A percentile compares a stretch with the other conserved stretches of the same genome.
Evolutionary conservation across 30 jellyfish, hydroid and myxozoan species (phyloP).

Genomic region (Hydractinia echinata): DNA sequence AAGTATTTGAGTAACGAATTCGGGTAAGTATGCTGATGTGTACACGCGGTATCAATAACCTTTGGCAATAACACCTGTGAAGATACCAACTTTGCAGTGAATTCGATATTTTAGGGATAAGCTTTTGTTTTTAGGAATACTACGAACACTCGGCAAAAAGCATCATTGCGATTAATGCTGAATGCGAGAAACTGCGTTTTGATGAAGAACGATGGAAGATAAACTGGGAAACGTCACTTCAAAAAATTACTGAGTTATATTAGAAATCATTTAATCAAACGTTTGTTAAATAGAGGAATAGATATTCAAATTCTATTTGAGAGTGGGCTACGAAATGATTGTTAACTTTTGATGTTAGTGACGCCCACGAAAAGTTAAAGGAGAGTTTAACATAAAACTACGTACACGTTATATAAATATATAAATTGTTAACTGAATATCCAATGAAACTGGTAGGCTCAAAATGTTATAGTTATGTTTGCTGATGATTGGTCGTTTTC

Average conservation of each 20-base stretch:
- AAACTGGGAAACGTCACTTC: conserved; percentile 64
- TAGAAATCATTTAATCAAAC: neutral
- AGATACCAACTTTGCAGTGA: neutral
- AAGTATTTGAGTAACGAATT: too few species aligned
- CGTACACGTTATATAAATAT: too few species aligned
- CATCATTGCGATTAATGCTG: conserved; percentile 31
- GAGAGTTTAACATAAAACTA: too few species aligned
- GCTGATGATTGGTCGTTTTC: too few species aligned
- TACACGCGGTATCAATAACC: neutral
- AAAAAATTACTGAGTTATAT: conserved; percentile 55
- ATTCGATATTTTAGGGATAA: neutral
- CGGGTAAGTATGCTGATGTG: neutral
- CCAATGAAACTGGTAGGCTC: too few species aligned
- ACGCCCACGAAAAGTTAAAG: too few species aligned
- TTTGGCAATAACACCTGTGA: neutral
- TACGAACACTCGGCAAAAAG: conserved; percentile 17
- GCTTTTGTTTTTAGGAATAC: conserved; percentile 32
- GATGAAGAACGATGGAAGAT: conserved; percentile 64
- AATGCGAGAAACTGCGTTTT: conserved; percentile 29
- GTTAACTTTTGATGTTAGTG: too few species aligned
- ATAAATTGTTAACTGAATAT: too few species aligned
- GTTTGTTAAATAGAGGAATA: too few species aligned
- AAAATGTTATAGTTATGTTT: too few species aligned
- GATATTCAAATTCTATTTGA: too few species aligned
- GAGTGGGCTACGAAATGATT: too few species aligned